These are phyloP conservation scores for Pseudocheirus occidentalis DNA, from an alignment of 2,797 vertebrate species.

Conservation along the genomic window DNA sequence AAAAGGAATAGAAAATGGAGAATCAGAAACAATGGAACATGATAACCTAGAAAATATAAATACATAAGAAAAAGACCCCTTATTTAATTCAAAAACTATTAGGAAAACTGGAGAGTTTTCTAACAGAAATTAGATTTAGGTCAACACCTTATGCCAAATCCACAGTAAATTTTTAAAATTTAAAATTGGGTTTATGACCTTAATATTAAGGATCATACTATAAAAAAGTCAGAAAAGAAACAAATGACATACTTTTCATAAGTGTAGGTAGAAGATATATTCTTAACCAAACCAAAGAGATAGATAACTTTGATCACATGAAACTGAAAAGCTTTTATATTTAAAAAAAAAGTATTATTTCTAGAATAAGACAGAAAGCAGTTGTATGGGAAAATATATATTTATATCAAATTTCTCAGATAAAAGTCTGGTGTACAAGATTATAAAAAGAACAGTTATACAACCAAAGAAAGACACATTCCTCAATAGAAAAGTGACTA, in stretches of 20 bases:
- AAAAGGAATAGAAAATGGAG: neutral
- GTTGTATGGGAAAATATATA: neutral
- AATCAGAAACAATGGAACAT: neutral
- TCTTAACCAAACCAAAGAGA: neutral
- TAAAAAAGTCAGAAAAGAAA: neutral
- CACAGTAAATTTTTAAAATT: neutral
- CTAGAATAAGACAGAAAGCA: neutral
- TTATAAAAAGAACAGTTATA: neutral
- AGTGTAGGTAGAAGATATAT: neutral
- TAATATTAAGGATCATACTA: neutral
- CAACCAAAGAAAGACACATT: neutral
- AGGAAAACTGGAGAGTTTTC: neutral
- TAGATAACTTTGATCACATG: neutral
- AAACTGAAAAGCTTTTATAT: neutral
- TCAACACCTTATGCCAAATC: neutral
- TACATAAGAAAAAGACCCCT: neutral
- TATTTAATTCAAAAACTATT: neutral
- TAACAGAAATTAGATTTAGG: neutral
- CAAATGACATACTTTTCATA: neutral
- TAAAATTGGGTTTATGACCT: neutral
- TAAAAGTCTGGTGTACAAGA: neutral
- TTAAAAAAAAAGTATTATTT: too few relatives aligned
- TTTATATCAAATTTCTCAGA: neutral
- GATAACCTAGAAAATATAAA: neutral
- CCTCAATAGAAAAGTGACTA: neutral